phyloP scores from a whole-genome alignment of 2,113 vertebrate genomes.

The Perca schrenkii region DNA sequence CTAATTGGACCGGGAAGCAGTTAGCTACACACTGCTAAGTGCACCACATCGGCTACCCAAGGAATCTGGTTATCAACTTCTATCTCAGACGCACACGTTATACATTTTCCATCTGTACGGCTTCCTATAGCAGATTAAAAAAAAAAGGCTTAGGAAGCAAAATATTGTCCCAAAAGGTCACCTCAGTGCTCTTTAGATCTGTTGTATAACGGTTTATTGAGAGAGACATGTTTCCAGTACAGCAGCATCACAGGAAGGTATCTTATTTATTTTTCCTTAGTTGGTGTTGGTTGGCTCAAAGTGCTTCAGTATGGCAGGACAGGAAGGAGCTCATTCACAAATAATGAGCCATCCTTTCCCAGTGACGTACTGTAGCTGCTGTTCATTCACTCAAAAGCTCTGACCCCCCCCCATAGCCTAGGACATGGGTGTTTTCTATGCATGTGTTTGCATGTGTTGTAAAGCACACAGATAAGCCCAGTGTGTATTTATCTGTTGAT shows the following conservation, averaged over 20 bases:
- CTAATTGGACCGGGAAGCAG: conserved; percentile 84
- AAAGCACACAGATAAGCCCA: conserved; percentile 45
- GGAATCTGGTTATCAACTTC: conserved; percentile 41
- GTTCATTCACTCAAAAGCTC: conserved; percentile 72
- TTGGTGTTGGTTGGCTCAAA: conserved; percentile 61
- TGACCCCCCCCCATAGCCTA: conserved; percentile 34
- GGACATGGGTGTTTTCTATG: conserved; percentile 39
- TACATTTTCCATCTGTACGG: conserved; percentile 20
- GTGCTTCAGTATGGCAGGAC: conserved; percentile 78
- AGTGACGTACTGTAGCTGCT: conserved; percentile 66
- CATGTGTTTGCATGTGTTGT: conserved; percentile 24
- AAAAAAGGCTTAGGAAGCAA: neutral
- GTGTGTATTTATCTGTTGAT: conserved; percentile 46
- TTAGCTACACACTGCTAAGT: conserved; percentile 52
- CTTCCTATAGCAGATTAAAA: neutral
- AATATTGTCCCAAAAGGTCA: conserved; percentile 7
- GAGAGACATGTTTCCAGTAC: conserved; percentile 36
- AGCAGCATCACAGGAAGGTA: conserved; percentile 29
- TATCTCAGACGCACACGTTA: neutral
- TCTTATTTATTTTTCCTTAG: conserved; percentile 67
- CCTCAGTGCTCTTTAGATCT: neutral
- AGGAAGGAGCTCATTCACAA: conserved; percentile 81
- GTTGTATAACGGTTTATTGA: conserved; percentile 7
- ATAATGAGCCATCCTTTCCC: conserved; percentile 77
- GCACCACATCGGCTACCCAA: conserved; percentile 8